Conservation (phyloP, 2,113 vertebrate species). For the Sciurus niger region DNA sequence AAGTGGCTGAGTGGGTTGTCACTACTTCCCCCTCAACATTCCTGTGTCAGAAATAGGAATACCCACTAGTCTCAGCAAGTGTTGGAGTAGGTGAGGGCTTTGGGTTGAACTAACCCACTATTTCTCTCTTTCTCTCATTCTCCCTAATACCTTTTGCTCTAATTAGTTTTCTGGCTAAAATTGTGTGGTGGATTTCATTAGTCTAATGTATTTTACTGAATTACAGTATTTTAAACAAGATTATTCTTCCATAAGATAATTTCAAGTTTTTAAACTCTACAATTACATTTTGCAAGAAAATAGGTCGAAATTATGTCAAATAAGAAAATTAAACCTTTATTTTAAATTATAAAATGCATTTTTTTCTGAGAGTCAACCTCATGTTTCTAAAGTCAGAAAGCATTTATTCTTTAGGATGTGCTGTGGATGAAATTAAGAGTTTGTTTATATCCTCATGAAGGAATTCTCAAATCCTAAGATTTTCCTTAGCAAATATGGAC, state of each 20-base stretch:
- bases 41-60: neutral
- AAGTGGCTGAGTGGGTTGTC: neutral
- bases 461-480: slow-evolving; percentile 36
- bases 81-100: neutral
- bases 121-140: neutral
- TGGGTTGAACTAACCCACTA: neutral
- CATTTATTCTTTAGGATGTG: neutral
- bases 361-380: neutral
- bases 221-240: slow-evolving; percentile 51
- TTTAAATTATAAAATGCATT: neutral
- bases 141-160: neutral
- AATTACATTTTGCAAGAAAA: neutral
- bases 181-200: neutral
- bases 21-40: neutral
- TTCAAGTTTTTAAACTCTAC: neutral
- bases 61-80: rapidly evolving
- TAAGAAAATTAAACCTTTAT: neutral
- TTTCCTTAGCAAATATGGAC: neutral
- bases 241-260: neutral
- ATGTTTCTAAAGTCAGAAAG: neutral
- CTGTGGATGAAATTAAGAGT: neutral
- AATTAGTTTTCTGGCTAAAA: slow-evolving; percentile 31
- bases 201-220: neutral
- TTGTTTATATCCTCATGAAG: neutral
- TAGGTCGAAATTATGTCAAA: neutral